Percentiles rank a stretch among this genome's conserved stretches.
Evolutionary conservation across 1,140 invertebrate genomes (phyloP).

Genomic region (Oppia nitens): DNA sequence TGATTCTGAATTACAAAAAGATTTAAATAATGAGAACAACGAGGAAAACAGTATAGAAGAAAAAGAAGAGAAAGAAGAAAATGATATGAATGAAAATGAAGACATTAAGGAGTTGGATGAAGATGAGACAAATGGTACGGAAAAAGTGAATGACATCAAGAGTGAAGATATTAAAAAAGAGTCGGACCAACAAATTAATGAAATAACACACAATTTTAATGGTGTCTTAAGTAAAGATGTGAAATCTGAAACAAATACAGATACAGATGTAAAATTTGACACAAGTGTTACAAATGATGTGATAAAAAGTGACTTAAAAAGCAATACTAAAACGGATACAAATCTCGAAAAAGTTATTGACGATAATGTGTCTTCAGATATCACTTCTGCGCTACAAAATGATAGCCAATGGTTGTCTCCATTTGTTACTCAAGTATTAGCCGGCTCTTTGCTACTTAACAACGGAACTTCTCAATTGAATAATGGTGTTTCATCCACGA

Average conservation of each 20-base stretch:
- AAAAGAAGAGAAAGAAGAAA: slow-evolving; percentile 23
- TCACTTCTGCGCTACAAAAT: neutral
- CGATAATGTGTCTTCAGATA: neutral
- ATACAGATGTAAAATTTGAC: neutral
- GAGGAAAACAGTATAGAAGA: slow-evolving; percentile 18
- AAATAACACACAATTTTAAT: slow-evolving; percentile 2
- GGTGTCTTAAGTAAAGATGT: neutral
- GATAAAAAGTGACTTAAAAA: neutral
- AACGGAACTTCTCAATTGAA: neutral
- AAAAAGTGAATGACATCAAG: slow-evolving; percentile 9
- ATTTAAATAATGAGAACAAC: slow-evolving; percentile 19
- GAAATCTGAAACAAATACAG: slow-evolving; percentile 9
- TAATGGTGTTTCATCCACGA: neutral
- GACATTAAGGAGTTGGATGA: slow-evolving; percentile 28
- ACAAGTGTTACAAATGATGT: neutral
- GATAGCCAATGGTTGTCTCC: neutral
- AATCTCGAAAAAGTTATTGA: neutral
- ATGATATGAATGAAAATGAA: slow-evolving; percentile 24
- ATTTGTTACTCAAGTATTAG: neutral
- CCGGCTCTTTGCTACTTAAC: neutral
- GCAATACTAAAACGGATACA: neutral
- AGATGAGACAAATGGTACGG: slow-evolving; percentile 25
- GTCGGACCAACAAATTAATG: neutral
- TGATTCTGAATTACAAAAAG: slow-evolving; percentile 21
- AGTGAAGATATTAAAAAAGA: slow-evolving; percentile 7